A percentile compares a stretch with the other conserved stretches of the same genome.
phyloP scores from a whole-genome alignment of 2,113 vertebrate genomes.

The Tretioscincus oriximinensis region DNA sequence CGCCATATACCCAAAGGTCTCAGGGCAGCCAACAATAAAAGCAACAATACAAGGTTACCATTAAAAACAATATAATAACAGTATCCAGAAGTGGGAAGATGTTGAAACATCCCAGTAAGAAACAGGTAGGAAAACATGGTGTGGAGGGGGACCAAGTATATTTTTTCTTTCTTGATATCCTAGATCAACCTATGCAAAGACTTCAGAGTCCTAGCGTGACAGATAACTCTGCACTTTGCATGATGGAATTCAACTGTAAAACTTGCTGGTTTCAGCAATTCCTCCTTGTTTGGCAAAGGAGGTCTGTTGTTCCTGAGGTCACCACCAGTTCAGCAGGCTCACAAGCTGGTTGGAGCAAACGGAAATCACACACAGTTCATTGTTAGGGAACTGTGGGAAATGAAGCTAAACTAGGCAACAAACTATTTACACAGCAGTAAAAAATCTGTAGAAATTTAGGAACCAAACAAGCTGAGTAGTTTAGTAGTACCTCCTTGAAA shows the following conservation, averaged over 20 bases:
- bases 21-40: no score
- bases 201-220: neutral
- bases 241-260: neutral
- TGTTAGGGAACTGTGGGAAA: constrained; percentile 20
- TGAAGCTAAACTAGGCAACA: accelerated
- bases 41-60: no score
- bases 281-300: neutral
- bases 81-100: no score
- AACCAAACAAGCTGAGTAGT: neutral
- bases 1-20: no score
- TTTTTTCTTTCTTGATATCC: neutral
- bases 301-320: constrained; percentile 15
- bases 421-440: constrained; percentile 5
- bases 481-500: neutral
- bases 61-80: no score
- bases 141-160: no score
- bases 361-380: constrained; percentile 4
- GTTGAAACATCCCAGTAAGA: no score
- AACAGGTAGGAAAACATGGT: no score
- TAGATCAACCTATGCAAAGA: neutral
- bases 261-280: constrained; percentile 19
- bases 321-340: constrained; percentile 23
- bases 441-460: constrained; percentile 2
- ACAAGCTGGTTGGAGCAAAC: neutral
- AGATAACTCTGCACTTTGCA: neutral